Conservation (phyloP, 1,140 invertebrate species). For the Anthonomus grandis region DNA sequence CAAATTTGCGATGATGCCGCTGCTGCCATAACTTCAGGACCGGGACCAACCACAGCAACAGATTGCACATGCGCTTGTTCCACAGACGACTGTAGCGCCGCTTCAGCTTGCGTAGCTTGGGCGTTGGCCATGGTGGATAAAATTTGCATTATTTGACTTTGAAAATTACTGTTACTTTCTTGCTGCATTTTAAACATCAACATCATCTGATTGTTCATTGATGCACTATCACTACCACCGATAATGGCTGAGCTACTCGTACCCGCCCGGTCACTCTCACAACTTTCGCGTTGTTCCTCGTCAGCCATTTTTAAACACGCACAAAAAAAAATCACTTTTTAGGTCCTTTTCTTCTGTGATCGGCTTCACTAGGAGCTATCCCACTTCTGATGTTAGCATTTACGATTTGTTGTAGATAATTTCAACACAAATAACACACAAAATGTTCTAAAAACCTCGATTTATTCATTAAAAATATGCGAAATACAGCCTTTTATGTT, state of each 20-base stretch:
- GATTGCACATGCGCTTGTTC: background rate
- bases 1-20: background rate
- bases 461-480: too few species aligned
- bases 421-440: too few species aligned
- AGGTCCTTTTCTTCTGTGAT: conserved; percentile 4
- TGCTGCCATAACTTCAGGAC: background rate
- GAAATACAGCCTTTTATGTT: too few species aligned
- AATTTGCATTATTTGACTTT: conserved; percentile 1
- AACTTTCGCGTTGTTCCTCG: background rate
- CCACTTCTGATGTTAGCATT: background rate
- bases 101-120: background rate
- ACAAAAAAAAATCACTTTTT: conserved; percentile 2
- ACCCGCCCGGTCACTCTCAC: background rate
- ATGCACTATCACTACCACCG: background rate
- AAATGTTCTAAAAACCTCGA: too few species aligned
- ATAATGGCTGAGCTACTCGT: background rate
- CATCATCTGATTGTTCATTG: background rate
- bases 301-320: background rate
- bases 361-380: background rate
- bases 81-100: too few species aligned
- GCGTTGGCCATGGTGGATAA: conserved; percentile 8
- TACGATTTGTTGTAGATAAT: background rate
- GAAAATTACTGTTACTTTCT: conserved; percentile 4
- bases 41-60: background rate
- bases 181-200: background rate